Conservation (phyloP, 2,888 invertebrate species). For the Habroteleia sp. region DNA sequence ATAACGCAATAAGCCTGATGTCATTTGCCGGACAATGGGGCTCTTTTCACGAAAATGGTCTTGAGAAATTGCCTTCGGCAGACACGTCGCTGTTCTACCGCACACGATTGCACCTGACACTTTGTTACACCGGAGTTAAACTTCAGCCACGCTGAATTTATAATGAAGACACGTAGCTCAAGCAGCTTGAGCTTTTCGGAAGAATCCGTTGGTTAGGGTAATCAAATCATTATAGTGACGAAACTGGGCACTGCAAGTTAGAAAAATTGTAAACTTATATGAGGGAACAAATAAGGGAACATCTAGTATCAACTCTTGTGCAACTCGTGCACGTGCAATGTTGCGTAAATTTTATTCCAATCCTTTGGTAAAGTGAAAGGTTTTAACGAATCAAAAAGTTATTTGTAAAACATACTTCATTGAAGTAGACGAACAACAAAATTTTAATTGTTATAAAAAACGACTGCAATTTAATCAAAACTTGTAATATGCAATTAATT, state of each 20-base stretch:
- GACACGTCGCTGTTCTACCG: conserved; percentile 65
- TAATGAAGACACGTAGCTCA: conserved; percentile 37
- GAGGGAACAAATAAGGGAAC: conserved; percentile 38
- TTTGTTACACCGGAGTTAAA: conserved; percentile 24
- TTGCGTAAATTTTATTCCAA: conserved; percentile 14
- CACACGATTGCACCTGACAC: conserved; percentile 55
- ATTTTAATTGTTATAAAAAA: no score
- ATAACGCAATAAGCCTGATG: conserved; percentile 80
- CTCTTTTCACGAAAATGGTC: conserved; percentile 68
- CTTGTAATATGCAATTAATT: no score
- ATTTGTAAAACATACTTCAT: no score
- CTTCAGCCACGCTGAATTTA: conserved; percentile 34
- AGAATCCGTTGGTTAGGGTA: conserved; percentile 20
- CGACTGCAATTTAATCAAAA: no score
- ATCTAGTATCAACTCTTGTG: conserved; percentile 7
- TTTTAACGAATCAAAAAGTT: no score
- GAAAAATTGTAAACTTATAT: neutral
- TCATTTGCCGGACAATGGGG: conserved; percentile 78
- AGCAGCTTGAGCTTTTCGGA: conserved; percentile 37
- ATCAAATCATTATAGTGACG: conserved; percentile 33
- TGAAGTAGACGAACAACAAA: no score
- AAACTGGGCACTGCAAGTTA: conserved; percentile 18
- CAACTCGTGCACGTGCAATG: conserved; percentile 14
- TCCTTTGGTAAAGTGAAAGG: neutral
- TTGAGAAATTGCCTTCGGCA: conserved; percentile 70